Evolutionary conservation across 2,888 invertebrate genomes (phyloP), one percentile per base, ranked within the genome.

Genomic region (Drosophila prolongata): DNA sequence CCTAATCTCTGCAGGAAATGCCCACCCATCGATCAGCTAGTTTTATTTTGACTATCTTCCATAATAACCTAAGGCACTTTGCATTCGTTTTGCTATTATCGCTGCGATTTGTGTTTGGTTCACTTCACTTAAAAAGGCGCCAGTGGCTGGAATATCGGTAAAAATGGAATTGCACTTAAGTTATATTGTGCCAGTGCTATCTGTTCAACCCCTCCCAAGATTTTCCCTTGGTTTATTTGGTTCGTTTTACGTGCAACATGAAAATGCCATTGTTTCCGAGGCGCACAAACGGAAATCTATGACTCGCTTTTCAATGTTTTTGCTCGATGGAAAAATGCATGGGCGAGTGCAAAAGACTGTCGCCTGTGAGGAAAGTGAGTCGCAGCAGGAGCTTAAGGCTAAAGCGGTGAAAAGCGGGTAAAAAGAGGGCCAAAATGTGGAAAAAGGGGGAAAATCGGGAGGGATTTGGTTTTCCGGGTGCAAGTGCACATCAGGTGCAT

Each of bases 221-320:
- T 44, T 35, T 58, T 44, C 30, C 40, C 38, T 35, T 42, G 49
- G 49, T 71, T 70, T 50, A 44, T 52, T 70, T 71, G 42, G 72
- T 34, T 50, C 74, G 61, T 69, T 82, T 85, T 57, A 79, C 78
- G 87, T 87, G 79, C 79, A 79, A 86, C 88, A 86, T 88, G 85
- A 79, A 86, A 86, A 84, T 88, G 77, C 84, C 88, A 88, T 86
- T 86, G 88, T 86, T 86, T 83, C 65, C 71, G 61, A 68, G 74
- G 71, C 58, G 73, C 75, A 75, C 69, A 80, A 87, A 84, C 79
- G 85, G 75, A 81, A 87, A 79, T 87, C 87, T 87, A 83, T 87
- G 84, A 79, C 81, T 80, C 81, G 79, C 77, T 87, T 79, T 79
- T 56, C 78, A 71, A 60, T 81, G 77, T 68, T 71, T 62, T 68